These are phyloP conservation scores for Calliopsis andreniformis DNA, from an alignment of 1,140 invertebrate species.

Conservation along the genomic window DNA sequence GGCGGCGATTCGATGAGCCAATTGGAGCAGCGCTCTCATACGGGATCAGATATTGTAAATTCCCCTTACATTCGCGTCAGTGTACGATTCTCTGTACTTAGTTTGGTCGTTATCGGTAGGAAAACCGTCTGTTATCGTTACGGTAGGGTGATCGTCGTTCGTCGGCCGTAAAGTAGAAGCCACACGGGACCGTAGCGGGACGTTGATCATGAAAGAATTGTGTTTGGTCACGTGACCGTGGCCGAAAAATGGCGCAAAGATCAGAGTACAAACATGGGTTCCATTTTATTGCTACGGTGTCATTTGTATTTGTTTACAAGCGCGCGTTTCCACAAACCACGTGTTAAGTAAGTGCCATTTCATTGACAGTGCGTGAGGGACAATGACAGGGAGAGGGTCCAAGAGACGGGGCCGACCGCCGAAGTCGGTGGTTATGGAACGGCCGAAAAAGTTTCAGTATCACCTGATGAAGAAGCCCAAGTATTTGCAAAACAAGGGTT, in stretches of 20 bases:
- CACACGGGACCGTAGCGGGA: constrained; percentile 34
- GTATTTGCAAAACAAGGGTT: constrained; percentile 88
- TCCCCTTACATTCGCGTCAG: constrained; percentile 62
- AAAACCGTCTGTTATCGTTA: constrained; percentile 42
- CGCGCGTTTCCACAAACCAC: constrained; percentile 82
- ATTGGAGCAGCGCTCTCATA: constrained; percentile 66
- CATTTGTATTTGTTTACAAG: constrained; percentile 85
- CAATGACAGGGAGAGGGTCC: constrained; percentile 91
- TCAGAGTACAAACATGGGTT: constrained; percentile 82
- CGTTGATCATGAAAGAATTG: constrained; percentile 74
- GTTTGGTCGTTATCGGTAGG: constrained; percentile 69
- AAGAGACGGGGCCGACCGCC: constrained; percentile 94
- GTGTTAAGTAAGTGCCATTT: constrained; percentile 73
- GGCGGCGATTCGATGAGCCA: constrained; percentile 68
- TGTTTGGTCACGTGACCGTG: constrained; percentile 84
- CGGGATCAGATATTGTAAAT: constrained; percentile 48
- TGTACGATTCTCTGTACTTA: constrained; percentile 63
- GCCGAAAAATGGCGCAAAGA: constrained; percentile 84
- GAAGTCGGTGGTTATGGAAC: constrained; percentile 92
- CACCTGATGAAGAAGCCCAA: constrained; percentile 95
- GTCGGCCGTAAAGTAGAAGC: constrained; percentile 5
- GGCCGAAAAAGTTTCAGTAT: constrained; percentile 91
- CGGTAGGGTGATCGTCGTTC: constrained; percentile 33
- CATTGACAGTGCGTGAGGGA: constrained; percentile 64
- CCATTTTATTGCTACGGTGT: constrained; percentile 82